phyloP scores from a whole-genome alignment of 2,113 vertebrate genomes.

The Apaloderma vittatum region DNA sequence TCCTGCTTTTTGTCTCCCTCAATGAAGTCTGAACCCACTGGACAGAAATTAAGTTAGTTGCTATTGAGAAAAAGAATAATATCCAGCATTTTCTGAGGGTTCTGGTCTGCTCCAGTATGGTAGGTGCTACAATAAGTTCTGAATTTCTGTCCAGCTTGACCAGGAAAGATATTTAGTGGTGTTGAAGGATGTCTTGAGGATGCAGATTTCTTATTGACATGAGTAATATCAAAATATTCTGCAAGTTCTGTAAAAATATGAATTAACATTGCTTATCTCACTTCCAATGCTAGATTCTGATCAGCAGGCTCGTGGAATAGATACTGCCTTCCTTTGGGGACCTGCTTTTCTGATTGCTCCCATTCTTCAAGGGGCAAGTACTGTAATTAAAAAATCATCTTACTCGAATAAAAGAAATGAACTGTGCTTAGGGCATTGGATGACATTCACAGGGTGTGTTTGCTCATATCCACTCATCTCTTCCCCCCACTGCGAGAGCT shows the following conservation, averaged over 20 bases:
- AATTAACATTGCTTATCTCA: not conserved
- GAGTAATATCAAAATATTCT: not conserved
- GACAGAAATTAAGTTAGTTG: not conserved
- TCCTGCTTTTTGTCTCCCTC: not conserved
- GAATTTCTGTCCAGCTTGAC: not conserved
- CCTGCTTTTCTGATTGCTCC: constrained; percentile 66
- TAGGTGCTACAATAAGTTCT: not conserved
- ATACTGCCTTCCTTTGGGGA: constrained; percentile 74
- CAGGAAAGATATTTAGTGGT: not conserved
- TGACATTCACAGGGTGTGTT: constrained; percentile 16
- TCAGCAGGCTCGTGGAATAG: constrained; percentile 57
- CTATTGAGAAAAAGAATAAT: not conserved
- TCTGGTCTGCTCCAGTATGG: not conserved
- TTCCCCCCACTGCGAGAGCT: not conserved
- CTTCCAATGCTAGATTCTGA: constrained; percentile 58
- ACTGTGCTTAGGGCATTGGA: not conserved
- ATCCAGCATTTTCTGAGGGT: not conserved
- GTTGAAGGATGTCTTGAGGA: not conserved
- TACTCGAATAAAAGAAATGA: not conserved
- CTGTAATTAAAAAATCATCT: constrained; percentile 33
- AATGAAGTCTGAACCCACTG: not conserved
- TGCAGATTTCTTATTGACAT: not conserved
- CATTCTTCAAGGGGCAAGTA: constrained; percentile 67
- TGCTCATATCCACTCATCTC: not conserved
- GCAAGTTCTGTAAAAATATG: not conserved